These are phyloP conservation scores for Heliconius hewitsoni DNA, from an alignment of 1,140 invertebrate species.

Conservation along the genomic window DNA sequence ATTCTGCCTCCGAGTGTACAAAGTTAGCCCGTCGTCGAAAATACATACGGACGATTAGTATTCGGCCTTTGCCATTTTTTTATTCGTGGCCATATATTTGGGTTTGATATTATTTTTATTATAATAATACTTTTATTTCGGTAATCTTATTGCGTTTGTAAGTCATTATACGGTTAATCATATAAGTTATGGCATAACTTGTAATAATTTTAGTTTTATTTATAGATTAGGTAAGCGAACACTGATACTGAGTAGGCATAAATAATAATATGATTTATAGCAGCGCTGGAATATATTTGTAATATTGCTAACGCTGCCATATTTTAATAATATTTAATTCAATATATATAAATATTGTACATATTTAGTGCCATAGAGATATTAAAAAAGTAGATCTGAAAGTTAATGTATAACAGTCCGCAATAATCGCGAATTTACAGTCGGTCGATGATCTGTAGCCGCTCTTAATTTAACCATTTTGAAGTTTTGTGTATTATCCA, in stretches of 20 bases:
- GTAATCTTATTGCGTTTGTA: not conserved
- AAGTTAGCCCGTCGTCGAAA: conserved; percentile 47
- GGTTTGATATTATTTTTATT: conserved; percentile 17
- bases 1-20: conserved; percentile 70
- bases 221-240: not conserved
- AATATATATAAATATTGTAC: too few species aligned
- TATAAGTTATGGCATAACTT: not conserved
- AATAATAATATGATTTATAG: too few species aligned
- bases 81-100: conserved; percentile 7
- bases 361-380: too few species aligned
- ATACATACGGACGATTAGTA: conserved; percentile 12
- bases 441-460: too few species aligned
- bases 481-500: too few species aligned
- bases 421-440: too few species aligned
- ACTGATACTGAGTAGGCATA: not conserved
- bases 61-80: conserved; percentile 7
- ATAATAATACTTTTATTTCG: not conserved
- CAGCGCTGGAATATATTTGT: too few species aligned
- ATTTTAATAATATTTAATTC: too few species aligned
- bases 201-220: not conserved
- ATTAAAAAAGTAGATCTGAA: too few species aligned
- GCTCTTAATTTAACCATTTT: too few species aligned
- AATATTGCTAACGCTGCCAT: too few species aligned
- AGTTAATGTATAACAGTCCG: too few species aligned
- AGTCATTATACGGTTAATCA: conserved; percentile 21